A percentile compares a stretch with the other conserved stretches of the same genome.
Conservation (phyloP, 2,113 vertebrate genomes). For the Polyodon spathula region DNA sequence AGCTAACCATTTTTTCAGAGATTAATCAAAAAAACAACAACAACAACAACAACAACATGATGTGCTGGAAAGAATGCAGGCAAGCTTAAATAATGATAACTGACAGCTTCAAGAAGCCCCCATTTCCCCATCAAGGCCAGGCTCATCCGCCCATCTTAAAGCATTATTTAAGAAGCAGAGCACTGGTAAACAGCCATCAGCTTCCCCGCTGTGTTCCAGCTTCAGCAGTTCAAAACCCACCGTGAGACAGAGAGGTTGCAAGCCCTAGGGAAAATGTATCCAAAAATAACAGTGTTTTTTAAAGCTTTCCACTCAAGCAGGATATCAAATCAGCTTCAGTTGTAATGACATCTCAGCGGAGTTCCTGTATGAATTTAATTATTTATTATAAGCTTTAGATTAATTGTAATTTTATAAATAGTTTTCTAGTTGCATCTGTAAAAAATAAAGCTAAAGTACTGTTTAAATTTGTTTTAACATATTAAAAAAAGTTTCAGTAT, state of each 20-base stretch:
- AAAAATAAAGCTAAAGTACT: too few relatives aligned
- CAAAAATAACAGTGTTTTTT: slow-evolving; percentile 30
- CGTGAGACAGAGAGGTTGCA: slow-evolving; percentile 20
- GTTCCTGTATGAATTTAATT: background rate
- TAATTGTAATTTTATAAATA: background rate
- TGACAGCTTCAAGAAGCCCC: slow-evolving; percentile 44
- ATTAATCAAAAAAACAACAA: too few relatives aligned
- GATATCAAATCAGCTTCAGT: slow-evolving; percentile 16
- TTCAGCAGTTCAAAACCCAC: slow-evolving; percentile 14
- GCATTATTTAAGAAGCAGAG: slow-evolving; percentile 9
- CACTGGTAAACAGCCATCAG: slow-evolving; percentile 29
- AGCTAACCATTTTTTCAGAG: too few relatives aligned
- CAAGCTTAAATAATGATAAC: slow-evolving; percentile 44
- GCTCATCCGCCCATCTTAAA: slow-evolving; percentile 12
- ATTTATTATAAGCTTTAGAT: background rate
- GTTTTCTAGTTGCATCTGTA: too few relatives aligned
- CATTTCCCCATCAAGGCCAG: too few relatives aligned
- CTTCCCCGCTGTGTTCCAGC: slow-evolving; percentile 28
- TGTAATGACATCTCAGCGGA: background rate
- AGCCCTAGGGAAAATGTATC: slow-evolving; percentile 26
- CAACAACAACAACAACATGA: too few relatives aligned
- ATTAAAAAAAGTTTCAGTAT: too few relatives aligned
- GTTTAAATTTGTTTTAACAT: too few relatives aligned
- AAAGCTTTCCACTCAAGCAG: slow-evolving; percentile 19
- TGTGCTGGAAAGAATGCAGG: slow-evolving; percentile 21